Percentiles rank a stretch among this genome's conserved stretches.
Conservation (phyloP, 2,888 invertebrate genomes). For the Prionchulus punctatus region DNA sequence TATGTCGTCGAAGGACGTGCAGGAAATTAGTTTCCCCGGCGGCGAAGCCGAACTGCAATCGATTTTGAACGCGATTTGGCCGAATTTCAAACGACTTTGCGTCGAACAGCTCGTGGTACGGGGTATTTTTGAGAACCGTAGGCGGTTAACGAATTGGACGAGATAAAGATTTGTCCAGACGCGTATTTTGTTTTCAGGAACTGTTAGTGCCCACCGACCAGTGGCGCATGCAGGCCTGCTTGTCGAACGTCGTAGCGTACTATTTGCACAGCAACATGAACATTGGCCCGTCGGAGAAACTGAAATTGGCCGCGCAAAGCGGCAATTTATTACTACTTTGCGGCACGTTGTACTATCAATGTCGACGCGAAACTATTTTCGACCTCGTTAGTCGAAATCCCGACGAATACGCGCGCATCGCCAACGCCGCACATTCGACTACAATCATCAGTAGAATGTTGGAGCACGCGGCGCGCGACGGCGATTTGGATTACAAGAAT, state of each 20-base stretch:
- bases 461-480: slow-evolving; percentile 2
- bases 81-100: not conserved
- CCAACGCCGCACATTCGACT: not conserved
- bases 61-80: not conserved
- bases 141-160: no score
- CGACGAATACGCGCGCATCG: not conserved
- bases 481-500: not conserved
- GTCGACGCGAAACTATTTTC: slow-evolving; percentile 1
- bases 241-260: not conserved
- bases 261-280: not conserved
- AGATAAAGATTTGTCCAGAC: not conserved
- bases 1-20: not conserved
- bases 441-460: not conserved
- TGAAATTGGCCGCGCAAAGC: not conserved
- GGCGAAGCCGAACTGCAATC: not conserved
- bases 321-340: not conserved
- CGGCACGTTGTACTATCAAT: not conserved
- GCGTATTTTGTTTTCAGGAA: no score
- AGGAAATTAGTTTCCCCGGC: not conserved
- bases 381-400: not conserved
- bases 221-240: not conserved
- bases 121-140: no score
- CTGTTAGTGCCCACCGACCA: not conserved
- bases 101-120: not conserved
- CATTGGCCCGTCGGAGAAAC: not conserved